Evolutionary conservation across 2,797 vertebrate genomes (phyloP).

Genomic region (Anguilla anguilla): DNA sequence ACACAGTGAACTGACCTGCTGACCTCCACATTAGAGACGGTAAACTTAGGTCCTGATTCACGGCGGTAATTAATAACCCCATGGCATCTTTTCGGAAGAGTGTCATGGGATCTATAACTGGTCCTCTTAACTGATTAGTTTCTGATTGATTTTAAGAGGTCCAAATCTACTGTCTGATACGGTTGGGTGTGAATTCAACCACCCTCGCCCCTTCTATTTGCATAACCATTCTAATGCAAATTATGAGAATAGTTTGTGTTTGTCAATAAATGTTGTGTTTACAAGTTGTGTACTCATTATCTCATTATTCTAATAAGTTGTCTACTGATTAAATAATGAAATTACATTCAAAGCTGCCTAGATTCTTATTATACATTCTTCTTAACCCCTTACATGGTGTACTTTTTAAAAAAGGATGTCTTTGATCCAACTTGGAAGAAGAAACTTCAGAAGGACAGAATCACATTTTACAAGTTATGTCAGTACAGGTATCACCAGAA

Average conservation of each 20-base stretch:
- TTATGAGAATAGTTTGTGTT: neutral
- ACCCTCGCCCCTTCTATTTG: neutral
- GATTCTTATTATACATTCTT: too few relatives aligned
- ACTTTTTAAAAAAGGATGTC: neutral
- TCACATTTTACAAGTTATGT: neutral
- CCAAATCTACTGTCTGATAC: neutral
- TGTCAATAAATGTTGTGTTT: neutral
- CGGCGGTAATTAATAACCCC: neutral
- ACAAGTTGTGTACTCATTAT: neutral
- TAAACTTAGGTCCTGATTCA: neutral
- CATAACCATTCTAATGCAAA: neutral
- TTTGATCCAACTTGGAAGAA: neutral
- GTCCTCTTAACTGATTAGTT: neutral
- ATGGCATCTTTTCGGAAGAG: neutral
- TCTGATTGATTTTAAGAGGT: neutral
- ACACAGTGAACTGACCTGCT: neutral
- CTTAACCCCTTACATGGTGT: neutral
- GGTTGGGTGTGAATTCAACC: neutral
- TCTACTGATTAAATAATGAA: neutral
- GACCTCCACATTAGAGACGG: neutral
- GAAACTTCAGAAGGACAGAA: neutral
- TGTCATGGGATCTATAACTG: neutral
- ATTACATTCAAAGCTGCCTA: neutral
- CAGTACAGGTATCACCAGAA: neutral
- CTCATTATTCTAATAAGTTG: neutral